Base-by-base conservation (phyloP, 2,797 vertebrate species). In the Catostomus latipinnis region DNA sequence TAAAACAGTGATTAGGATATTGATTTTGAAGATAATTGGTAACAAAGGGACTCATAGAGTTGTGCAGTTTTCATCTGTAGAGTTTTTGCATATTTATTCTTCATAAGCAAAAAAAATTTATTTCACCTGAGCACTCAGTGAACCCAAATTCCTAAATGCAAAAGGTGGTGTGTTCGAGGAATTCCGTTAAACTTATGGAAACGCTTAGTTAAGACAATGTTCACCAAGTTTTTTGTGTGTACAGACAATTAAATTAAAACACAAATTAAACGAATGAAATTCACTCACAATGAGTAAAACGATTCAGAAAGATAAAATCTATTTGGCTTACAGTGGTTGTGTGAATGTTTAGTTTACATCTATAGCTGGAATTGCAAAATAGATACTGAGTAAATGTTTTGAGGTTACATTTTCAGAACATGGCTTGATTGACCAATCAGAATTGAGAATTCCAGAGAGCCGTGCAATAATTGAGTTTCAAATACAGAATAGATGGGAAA, bases 111-210 rank as follows among this genome's bases (percentile, higher is more conserved):
- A 14, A 46, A 8, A 5, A 49, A 0, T 34, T 34, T 34, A 34
- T 34, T 34, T 34, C 2, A 6, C 61, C 65, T 60, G 46, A 48
- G 34, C 34, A 34, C 34, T 22, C 66, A 80, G 12, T 69, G 63
- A 81, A 58, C 77, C 62, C 53, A 77, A 66, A 82, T 76, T 73
- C 48, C 53, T 46, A 73, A 79, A 74, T 12, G 50, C 74, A 82
- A 82, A 34, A 78, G 68, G 57, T 79, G 50, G 16, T 45, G 56
- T 79, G 60, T 80, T 74, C 71, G 52, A 75, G 70, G 66, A 81
- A 76, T 81, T 78, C 82, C 78, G 52, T 34, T 82, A 80, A 82
- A 84, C 82, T 82, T 34, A 3, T 3, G 4, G 34, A 34, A 34
- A 34, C 34, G 2, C 34, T 34, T 34, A 34, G 34, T 4, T 58